phyloP scores from a whole-genome alignment of 1,140 invertebrate species.

The Brachionus rubens region DNA sequence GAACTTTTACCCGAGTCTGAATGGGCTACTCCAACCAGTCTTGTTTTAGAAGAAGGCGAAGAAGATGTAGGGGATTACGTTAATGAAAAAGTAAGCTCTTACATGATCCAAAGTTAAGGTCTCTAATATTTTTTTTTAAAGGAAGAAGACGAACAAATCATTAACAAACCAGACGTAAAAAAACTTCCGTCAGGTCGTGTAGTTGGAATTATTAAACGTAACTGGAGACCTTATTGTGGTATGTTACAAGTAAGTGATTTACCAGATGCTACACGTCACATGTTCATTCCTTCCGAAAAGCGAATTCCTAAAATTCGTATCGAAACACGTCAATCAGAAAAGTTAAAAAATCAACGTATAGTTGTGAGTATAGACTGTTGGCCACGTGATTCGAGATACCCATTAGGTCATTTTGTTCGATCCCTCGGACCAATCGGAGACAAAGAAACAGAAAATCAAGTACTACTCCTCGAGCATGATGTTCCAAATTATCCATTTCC shows the following conservation, averaged over 20 bases:
- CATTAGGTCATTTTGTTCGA: conserved; percentile 61
- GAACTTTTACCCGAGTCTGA: conserved; percentile 82
- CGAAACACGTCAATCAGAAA: conserved; percentile 43
- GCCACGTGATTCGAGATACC: conserved; percentile 42
- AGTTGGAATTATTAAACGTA: conserved; percentile 89
- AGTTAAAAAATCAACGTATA: conserved; percentile 33
- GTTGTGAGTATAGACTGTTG: conserved; percentile 46
- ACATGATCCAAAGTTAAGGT: too few relatives aligned
- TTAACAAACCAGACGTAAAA: conserved; percentile 40
- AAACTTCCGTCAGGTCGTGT: conserved; percentile 75
- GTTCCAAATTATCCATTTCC: conserved; percentile 91
- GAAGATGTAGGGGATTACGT: conserved; percentile 37
- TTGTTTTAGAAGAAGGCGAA: conserved; percentile 41
- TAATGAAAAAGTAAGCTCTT: conserved; percentile 12
- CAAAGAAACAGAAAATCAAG: conserved; percentile 87
- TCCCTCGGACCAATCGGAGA: conserved; percentile 64
- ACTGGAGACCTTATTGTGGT: conserved; percentile 71
- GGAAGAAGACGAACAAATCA: conserved; percentile 44
- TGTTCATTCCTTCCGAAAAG: conserved; percentile 38
- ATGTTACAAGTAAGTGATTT: conserved; percentile 30
- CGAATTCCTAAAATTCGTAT: conserved; percentile 45
- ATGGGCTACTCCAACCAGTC: conserved; percentile 75
- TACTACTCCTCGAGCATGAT: conserved; percentile 89
- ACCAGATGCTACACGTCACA: not conserved
- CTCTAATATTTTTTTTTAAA: not conserved